phyloP scores from a whole-genome alignment of 2,113 vertebrate genomes.

The Clarias batrachus region DNA sequence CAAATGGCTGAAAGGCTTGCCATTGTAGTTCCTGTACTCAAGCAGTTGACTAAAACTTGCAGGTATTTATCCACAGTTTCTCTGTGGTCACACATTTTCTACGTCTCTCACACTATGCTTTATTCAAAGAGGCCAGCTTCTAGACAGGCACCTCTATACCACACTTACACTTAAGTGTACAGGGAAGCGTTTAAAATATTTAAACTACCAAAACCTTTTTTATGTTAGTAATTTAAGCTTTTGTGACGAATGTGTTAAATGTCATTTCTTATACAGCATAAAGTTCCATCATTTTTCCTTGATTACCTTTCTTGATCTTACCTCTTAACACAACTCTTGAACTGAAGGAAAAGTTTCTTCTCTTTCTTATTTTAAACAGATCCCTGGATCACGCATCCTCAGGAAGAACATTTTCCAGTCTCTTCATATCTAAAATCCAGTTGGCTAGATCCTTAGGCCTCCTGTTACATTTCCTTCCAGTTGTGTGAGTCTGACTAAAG shows the following conservation, averaged over 20 bases:
- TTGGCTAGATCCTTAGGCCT: constrained; percentile 47
- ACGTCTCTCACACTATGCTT: constrained; percentile 14
- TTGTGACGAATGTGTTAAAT: background rate
- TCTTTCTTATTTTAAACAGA: constrained; percentile 50
- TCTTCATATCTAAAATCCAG: constrained; percentile 60
- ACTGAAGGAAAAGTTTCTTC: constrained; percentile 38
- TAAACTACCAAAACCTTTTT: background rate
- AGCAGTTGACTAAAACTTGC: constrained; percentile 51
- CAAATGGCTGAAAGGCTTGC: constrained; percentile 69
- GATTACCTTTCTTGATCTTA: constrained; percentile 18
- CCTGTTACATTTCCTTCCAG: constrained; percentile 50
- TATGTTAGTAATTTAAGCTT: constrained; percentile 19
- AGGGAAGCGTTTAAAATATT: constrained; percentile 7
- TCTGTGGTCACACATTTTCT: constrained; percentile 21
- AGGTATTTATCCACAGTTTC: constrained; percentile 40
- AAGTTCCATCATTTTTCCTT: background rate
- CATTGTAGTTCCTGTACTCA: constrained; percentile 64
- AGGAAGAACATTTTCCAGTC: constrained; percentile 29
- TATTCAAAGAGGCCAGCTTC: background rate
- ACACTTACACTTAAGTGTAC: constrained; percentile 8
- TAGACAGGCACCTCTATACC: constrained; percentile 9
- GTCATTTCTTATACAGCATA: background rate
- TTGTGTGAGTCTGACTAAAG: constrained; percentile 58
- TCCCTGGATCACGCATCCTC: constrained; percentile 60
- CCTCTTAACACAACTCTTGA: constrained; percentile 7